phyloP scores from a whole-genome alignment of 2,113 vertebrate species.

The Alexandromys fortis region DNA sequence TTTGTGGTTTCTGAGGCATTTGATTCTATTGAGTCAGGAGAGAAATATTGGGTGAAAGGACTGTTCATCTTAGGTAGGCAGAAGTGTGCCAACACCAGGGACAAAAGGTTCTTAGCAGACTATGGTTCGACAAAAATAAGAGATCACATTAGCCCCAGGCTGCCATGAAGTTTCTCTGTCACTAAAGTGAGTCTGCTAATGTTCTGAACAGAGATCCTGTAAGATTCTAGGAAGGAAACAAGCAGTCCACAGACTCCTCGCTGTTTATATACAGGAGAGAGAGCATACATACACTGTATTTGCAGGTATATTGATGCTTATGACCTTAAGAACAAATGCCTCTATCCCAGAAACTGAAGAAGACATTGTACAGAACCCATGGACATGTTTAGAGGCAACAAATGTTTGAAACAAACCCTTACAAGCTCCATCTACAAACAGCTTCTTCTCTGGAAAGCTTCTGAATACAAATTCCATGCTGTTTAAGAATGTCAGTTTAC shows the following conservation, averaged over 20 bases:
- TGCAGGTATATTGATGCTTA: background rate
- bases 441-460: background rate
- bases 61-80: background rate
- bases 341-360: background rate
- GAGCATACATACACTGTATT: background rate
- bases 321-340: background rate
- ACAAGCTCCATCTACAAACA: background rate
- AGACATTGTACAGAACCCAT: background rate
- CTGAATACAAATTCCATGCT: background rate
- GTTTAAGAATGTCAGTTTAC: background rate
- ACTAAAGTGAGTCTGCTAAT: background rate
- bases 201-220: background rate
- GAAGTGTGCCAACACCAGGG: background rate
- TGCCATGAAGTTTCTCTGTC: background rate
- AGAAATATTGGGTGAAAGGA: background rate
- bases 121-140: background rate
- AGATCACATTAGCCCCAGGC: background rate
- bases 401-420: background rate
- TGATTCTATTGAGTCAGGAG: background rate
- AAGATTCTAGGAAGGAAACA: background rate
- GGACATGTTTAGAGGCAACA: background rate
- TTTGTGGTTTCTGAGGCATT: background rate
- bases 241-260: fast-evolving
- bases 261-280: background rate
- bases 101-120: background rate